Evolutionary conservation across 2,888 invertebrate species (phyloP), one percentile per base, ranked within the genome.

Genomic region (Augochlorella aurata): DNA sequence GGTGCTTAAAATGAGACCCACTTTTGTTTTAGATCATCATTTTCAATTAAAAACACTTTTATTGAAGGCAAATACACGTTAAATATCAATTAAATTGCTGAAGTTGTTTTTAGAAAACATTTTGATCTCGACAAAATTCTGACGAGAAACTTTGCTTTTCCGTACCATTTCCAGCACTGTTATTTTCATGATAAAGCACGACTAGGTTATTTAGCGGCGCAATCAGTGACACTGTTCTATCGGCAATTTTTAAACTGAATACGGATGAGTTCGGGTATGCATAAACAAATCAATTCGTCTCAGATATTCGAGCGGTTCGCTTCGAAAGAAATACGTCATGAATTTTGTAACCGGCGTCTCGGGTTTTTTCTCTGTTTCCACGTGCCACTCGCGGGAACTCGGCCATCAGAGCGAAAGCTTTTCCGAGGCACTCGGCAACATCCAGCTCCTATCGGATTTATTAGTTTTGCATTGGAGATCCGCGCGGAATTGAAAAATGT

Each of bases 161-260:
- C 12, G 58, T 14, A 12, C 54, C 21, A 3, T 21, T 54, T 54
- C 58, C 1, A 12, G 21, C 5, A 14, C 24, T 21, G 54, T 58
- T 73, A 77, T 77, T 73, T 73, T 44, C 77, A 77, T 77, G 58
- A 52, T 24, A 71, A 76, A 71, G 71, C 45, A 52, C 29, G 12
- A 16, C 58, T n/a, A 49, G 18, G 24, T 45, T 44, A 16, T 61
- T 16, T 29, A 29, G 16, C 50, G 72, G 52, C 14, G 54, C 8
- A 24, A 78, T 50, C 73, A 61, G 54, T 67, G 66, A 58, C 29
- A n/a, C 67, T 21, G 67, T 74, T 50, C 24, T 7, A 18, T 47
- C 14, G 18, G 47, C 29, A 18, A 38, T 50, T 38, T 50, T 61
- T 52, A 78, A 50, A 61, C 77, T 74, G 67, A 50, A 78, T 68